Evolutionary conservation across 2,797 vertebrate genomes (phyloP), one percentile per base, ranked within the genome.

Genomic region (Sibirionetta formosa): DNA sequence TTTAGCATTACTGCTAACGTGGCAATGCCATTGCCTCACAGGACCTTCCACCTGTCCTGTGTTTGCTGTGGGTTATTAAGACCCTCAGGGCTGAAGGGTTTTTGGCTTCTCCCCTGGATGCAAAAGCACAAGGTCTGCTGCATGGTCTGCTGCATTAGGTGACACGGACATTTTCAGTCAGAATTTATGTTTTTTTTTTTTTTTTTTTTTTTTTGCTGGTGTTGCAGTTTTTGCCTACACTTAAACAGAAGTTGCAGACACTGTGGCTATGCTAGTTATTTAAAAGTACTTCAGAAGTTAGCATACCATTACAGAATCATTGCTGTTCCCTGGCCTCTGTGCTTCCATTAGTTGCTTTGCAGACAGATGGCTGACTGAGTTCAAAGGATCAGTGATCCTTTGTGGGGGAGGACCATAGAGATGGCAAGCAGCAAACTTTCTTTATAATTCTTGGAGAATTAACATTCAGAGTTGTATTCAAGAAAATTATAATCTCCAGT

Each of bases 311-410:
- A 77, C 60, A 81, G 65, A 73, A 48, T 77, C 60, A 31, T 9
- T 38, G 42, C 42, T 46, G 24, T 42, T 76, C 16, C 31, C 64
- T 81, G 53, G 38, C 46, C 86, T 86, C 53, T 10, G 6, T 63
- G n/a, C 60, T 93, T 90, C 48, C 69, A 29, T 15, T 46, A 83
- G 90, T 53, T 86, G 40, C 72, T 93, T 60, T 68, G 40, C 0
- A 0, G 11, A 60, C 29, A 53, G 69, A 29, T 51, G 60, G 29
- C 57, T 70, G 54, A 40, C 40, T 46, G 79, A 72, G 16, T 71
- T 83, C 57, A 71, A 87, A 91, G 71, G 20, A 51, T 85, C 51
- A 31, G 5, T 76, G 65, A 50, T 19, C 12, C 50, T 91, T 80
- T 42, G 27, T 75, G 48, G 64, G 63, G 86, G 33, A 36, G 35